phyloP scores from a whole-genome alignment of 2,888 invertebrate species.

The Thecocarcelia acutangulata region DNA sequence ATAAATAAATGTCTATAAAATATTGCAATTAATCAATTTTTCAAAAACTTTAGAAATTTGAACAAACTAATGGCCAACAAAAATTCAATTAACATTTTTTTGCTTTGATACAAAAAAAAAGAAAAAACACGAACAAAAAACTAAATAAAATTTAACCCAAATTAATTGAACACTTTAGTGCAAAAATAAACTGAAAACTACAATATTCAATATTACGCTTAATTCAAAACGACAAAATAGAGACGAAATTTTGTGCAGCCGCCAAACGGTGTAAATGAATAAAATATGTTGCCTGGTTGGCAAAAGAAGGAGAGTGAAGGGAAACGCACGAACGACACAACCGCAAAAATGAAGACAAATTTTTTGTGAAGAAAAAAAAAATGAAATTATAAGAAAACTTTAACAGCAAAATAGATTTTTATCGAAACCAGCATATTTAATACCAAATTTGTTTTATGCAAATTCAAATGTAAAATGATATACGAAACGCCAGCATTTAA shows the following conservation, averaged over 20 bases:
- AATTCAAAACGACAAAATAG: slow-evolving; percentile 61
- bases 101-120: slow-evolving; percentile 38
- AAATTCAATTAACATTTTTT: slow-evolving; percentile 67
- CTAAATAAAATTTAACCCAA: slow-evolving; percentile 55
- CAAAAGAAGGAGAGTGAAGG: not conserved
- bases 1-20: slow-evolving; percentile 73
- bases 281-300: too few relatives aligned
- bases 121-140: not conserved
- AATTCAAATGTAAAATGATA: slow-evolving; percentile 72
- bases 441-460: slow-evolving; percentile 80
- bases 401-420: slow-evolving; percentile 73
- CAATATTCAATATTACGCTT: slow-evolving; percentile 41
- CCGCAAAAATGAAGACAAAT: slow-evolving; percentile 44
- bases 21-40: slow-evolving; percentile 71
- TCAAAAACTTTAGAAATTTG: slow-evolving; percentile 74
- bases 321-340: slow-evolving; percentile 4
- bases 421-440: slow-evolving; percentile 77
- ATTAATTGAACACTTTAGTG: slow-evolving; percentile 60
- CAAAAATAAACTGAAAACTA: slow-evolving; percentile 18
- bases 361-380: slow-evolving; percentile 7
- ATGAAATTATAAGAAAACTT: not conserved
- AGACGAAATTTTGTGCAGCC: slow-evolving; percentile 11
- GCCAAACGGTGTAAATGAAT: slow-evolving; percentile 13
- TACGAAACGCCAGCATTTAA: slow-evolving; percentile 60
- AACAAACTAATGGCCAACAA: slow-evolving; percentile 74